These are phyloP conservation scores for Pristiophorus japonicus DNA, from an alignment of 2,113 vertebrate genomes.

Conservation along the genomic window DNA sequence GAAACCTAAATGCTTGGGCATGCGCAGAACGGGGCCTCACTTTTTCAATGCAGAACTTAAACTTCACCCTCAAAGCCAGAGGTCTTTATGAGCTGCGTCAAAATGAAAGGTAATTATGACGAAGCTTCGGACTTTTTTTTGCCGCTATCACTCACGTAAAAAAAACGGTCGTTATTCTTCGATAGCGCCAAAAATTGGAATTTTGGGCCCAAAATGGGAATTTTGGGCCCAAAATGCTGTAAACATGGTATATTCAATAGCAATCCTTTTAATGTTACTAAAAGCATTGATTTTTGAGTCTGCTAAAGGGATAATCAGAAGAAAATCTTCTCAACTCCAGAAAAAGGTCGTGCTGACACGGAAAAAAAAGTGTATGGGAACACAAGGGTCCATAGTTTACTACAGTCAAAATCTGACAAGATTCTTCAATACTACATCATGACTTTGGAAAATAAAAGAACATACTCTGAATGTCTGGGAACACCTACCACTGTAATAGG, in stretches of 20 bases:
- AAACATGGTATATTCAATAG: background rate
- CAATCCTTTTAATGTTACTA: background rate
- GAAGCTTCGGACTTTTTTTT: too few species aligned
- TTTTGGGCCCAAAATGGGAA: too few species aligned
- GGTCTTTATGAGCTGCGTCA: too few species aligned
- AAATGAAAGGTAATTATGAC: too few species aligned
- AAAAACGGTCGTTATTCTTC: too few species aligned
- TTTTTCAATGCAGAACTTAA: too few species aligned
- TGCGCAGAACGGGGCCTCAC: too few species aligned
- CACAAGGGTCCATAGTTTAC: background rate
- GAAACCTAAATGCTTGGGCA: too few species aligned
- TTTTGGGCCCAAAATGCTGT: too few species aligned
- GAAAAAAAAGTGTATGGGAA: background rate
- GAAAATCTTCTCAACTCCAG: background rate
- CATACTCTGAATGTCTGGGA: background rate
- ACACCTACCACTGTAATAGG: background rate
- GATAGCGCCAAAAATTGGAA: too few species aligned
- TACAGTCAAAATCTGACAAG: background rate
- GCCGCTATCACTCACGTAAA: too few species aligned
- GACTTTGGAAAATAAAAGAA: background rate
- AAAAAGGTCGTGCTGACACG: background rate
- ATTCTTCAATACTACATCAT: background rate
- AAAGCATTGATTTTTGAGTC: background rate
- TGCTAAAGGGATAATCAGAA: background rate
- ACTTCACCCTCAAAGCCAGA: too few species aligned